Conservation (phyloP, 2,888 invertebrate genomes). For the Sisyra terminalis region DNA sequence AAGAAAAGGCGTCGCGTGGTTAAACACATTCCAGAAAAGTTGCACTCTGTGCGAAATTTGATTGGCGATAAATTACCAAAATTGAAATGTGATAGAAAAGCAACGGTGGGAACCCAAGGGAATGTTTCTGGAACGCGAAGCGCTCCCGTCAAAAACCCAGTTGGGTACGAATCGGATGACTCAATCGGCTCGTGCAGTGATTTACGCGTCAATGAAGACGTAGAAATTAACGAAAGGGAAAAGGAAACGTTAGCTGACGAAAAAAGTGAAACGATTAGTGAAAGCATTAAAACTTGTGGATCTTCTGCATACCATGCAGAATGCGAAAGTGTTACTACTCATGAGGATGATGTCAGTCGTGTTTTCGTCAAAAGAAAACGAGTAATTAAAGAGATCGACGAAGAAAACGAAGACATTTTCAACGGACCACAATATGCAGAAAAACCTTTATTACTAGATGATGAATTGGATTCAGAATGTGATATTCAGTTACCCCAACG, state of each 20-base stretch:
- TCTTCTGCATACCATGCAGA: conserved; percentile 57
- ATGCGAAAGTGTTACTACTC: conserved; percentile 49
- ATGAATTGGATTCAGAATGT: conserved; percentile 52
- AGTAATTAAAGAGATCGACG: conserved; percentile 24
- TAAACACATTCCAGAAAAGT: conserved; percentile 34
- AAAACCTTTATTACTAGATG: conserved; percentile 55
- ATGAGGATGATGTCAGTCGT: conserved; percentile 37
- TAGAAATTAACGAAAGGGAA: conserved; percentile 26
- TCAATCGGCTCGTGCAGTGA: conserved; percentile 60
- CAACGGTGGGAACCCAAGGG: conserved; percentile 17
- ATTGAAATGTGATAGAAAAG: conserved; percentile 19
- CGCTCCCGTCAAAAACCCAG: conserved; percentile 15
- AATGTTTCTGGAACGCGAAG: no score
- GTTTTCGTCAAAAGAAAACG: conserved; percentile 31
- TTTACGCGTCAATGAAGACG: conserved; percentile 36
- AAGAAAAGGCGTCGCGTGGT: conserved; percentile 12
- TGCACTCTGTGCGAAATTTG: conserved; percentile 31
- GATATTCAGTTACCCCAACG: not conserved
- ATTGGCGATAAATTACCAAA: conserved; percentile 28
- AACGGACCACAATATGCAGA: conserved; percentile 63
- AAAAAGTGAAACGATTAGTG: conserved; percentile 37
- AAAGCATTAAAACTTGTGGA: conserved; percentile 46
- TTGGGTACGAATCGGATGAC: conserved; percentile 39
- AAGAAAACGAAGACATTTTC: conserved; percentile 36
- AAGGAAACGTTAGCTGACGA: conserved; percentile 25